A percentile compares a stretch with the other conserved stretches of the same genome.
These are phyloP conservation scores for Drosophila eohydei DNA, from an alignment of 2,888 invertebrate genomes.

Conservation along the genomic window DNA sequence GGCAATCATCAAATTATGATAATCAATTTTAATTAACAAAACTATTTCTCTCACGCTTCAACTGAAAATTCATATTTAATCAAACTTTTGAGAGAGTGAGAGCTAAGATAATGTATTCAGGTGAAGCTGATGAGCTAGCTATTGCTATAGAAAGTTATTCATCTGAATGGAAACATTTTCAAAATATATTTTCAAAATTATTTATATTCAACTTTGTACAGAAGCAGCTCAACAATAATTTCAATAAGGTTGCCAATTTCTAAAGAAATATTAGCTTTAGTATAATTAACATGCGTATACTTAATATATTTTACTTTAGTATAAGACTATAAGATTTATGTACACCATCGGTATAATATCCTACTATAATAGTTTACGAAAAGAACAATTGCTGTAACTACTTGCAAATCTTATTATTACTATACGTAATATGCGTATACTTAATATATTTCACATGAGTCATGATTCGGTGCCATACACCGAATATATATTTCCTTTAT, in stretches of 20 bases:
- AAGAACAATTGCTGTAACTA: no score
- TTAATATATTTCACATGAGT: background rate
- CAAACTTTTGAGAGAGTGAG: background rate
- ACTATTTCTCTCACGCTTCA: background rate
- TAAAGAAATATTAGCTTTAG: background rate
- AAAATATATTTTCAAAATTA: background rate
- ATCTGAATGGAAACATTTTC: background rate
- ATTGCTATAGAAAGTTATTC: no score
- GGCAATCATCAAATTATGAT: background rate
- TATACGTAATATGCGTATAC: background rate
- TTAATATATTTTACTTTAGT: background rate
- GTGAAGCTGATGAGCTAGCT: background rate
- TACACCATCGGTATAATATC: no score
- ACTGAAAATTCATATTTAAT: background rate
- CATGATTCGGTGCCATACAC: no score
- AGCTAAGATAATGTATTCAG: background rate
- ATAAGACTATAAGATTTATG: no score
- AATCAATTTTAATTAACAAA: background rate
- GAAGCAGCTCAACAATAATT: background rate
- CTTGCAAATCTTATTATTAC: no score
- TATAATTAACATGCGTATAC: background rate
- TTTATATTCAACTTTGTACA: no score
- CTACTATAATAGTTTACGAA: no score
- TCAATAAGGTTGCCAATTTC: background rate
- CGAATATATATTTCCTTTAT: no score